Base-by-base conservation (phyloP, 2,888 invertebrate species). In the Yponomeuta plumbellus region DNA sequence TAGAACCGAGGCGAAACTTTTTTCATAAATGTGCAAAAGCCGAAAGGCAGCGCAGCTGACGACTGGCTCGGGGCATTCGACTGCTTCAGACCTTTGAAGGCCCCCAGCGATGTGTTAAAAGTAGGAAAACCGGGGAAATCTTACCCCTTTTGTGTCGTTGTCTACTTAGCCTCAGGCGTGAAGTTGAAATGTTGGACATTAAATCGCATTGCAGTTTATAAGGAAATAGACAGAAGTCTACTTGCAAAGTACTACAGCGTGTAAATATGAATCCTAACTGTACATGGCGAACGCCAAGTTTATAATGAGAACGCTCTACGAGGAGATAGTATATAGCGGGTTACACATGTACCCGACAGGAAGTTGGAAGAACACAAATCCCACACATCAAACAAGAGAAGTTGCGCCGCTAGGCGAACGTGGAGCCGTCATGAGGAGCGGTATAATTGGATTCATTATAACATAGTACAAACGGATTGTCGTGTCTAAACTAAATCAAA, bases 401-500 rank as follows among this genome's bases (percentile, higher is more conserved):
- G 23, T 61, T 23, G 63, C 40, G 17, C 39, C 26, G 62, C 67
- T 58, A 69, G 65, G 68, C 65, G 44, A 69, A 56, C 66, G 44
- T 34, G 61, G 56, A 59, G 65, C 67, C 26, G 68, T 66, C 66
- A 70, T 74, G 71, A 73, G 23, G 26, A 59, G 22, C 40, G 40
- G 64, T 76, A 76, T 81, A 84, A 84, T 84, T 84, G 80, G 81
- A 80, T 84, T 83, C 76, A 80, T 77, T 76, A 80, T 80, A 78
- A 80, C 20, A 13, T 13, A 64, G 20, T 77, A 79, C 79, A 83
- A 82, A 78, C 83, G 79, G 82, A 86, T 84, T 83, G 83, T 83
- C 83, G 79, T 80, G 80, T 85, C 84, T 83, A 80, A 88, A 88
- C 86, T 86, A 83, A 87, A 88, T 88, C 84, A 87, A 88, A 88